Percentiles rank a stretch among this genome's conserved stretches.
Conservation (phyloP, 2,797 vertebrate species). For the Anolis apletophallus region DNA sequence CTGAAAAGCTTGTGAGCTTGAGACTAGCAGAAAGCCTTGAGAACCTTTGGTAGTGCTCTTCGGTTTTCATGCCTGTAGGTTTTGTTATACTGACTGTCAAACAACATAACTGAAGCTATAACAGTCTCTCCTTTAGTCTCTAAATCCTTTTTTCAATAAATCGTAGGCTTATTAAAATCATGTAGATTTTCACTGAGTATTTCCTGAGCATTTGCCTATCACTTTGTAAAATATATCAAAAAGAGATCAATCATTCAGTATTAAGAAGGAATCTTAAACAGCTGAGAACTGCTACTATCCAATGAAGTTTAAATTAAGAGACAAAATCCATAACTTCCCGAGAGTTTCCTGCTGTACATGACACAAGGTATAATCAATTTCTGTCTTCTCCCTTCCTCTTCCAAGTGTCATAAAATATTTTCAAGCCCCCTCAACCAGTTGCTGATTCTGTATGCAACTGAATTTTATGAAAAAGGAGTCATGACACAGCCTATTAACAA, state of each 20-base stretch:
- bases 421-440: neutral
- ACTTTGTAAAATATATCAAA: neutral
- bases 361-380: neutral
- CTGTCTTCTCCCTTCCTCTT: neutral
- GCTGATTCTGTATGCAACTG: too few relatives aligned
- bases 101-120: neutral
- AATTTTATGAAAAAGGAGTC: neutral
- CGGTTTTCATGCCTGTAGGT: neutral
- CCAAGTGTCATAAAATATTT: neutral
- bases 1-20: conserved; percentile 14
- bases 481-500: neutral
- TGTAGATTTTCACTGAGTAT: neutral
- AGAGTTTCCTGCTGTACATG: neutral
- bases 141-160: neutral
- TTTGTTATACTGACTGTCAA: neutral
- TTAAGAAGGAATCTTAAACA: neutral
- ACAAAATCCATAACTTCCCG: neutral
- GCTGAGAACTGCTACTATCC: neutral
- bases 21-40: conserved; percentile 25
- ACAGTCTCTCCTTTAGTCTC: too few relatives aligned
- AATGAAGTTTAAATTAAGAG: neutral
- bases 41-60: conserved; percentile 14
- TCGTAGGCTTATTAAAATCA: neutral
- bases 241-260: neutral
- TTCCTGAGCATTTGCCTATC: neutral